These are phyloP conservation scores for Tromatobia lineatoria DNA, from an alignment of 2,888 invertebrate species.

Conservation along the genomic window DNA sequence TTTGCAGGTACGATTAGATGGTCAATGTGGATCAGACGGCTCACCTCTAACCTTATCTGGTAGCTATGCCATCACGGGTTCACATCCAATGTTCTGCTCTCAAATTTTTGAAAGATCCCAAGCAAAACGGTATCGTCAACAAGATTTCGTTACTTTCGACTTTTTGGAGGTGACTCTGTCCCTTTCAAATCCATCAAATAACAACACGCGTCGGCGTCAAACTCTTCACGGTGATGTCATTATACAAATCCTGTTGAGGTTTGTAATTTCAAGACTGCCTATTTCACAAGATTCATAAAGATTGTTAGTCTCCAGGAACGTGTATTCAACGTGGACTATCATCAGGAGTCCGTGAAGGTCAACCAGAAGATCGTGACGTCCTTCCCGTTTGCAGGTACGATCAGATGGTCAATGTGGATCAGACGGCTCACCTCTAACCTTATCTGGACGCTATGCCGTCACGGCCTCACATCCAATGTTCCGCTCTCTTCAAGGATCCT, in stretches of 20 bases:
- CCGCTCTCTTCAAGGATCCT: conserved; percentile 54
- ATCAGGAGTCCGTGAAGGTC: conserved; percentile 32
- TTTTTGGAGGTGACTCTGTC: no score
- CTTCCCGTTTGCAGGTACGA: conserved; percentile 29
- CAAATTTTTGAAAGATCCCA: conserved; percentile 58
- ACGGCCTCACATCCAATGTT: conserved; percentile 28
- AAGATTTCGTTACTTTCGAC: no score
- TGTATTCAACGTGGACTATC: conserved; percentile 16
- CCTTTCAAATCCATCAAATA: background rate
- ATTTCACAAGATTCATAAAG: conserved; percentile 29
- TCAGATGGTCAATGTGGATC: conserved; percentile 47
- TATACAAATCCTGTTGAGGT: background rate
- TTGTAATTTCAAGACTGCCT: background rate
- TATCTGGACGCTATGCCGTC: conserved; percentile 36
- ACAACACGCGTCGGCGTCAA: background rate
- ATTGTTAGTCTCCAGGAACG: conserved; percentile 10
- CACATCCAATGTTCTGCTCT: conserved; percentile 34
- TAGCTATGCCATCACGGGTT: conserved; percentile 26
- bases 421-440: conserved; percentile 58
- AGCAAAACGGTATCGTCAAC: no score
- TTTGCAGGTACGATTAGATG: conserved; percentile 36
- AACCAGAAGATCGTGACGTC: conserved; percentile 24
- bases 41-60: conserved; percentile 60
- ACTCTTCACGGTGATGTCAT: background rate
- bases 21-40: conserved; percentile 44